A percentile compares a stretch with the other conserved stretches of the same genome.
Evolutionary conservation across 1,140 invertebrate species (phyloP).

Genomic region (Procambarus clarkii): DNA sequence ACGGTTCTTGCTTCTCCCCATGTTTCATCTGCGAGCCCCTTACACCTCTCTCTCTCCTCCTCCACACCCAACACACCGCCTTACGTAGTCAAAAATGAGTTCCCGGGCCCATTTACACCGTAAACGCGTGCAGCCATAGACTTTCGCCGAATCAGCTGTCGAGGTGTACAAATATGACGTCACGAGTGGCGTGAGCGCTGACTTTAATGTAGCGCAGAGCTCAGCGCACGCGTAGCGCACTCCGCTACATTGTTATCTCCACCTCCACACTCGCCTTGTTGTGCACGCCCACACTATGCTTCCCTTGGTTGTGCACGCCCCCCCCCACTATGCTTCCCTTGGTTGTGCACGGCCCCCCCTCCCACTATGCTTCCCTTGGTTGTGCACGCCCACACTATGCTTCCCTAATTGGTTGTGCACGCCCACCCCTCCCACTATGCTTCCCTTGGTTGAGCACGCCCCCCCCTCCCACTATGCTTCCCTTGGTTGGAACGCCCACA

Average conservation of each 20-base stretch:
- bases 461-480: too few species aligned
- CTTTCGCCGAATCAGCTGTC: conserved; percentile 15
- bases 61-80: background rate
- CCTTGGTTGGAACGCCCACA: too few species aligned
- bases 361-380: background rate
- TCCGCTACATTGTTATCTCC: background rate
- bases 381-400: too few species aligned
- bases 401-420: too few species aligned
- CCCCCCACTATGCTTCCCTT: too few species aligned
- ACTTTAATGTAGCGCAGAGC: background rate
- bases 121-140: background rate
- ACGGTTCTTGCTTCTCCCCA: conserved; percentile 37
- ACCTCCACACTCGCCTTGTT: background rate
- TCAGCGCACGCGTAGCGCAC: background rate
- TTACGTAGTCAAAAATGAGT: conserved; percentile 13
- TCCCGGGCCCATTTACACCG: background rate
- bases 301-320: too few species aligned
- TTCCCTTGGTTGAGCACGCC: too few species aligned
- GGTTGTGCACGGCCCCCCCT: too few species aligned
- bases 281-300: too few species aligned
- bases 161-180: conserved; percentile 39
- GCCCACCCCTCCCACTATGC: too few species aligned
- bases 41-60: background rate
- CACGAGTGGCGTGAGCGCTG: conserved; percentile 14
- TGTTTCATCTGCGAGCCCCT: conserved; percentile 21